Evolutionary conservation across 2,113 vertebrate species (phyloP), one percentile per base, ranked within the genome.

Genomic region (Zootoca vivipara): DNA sequence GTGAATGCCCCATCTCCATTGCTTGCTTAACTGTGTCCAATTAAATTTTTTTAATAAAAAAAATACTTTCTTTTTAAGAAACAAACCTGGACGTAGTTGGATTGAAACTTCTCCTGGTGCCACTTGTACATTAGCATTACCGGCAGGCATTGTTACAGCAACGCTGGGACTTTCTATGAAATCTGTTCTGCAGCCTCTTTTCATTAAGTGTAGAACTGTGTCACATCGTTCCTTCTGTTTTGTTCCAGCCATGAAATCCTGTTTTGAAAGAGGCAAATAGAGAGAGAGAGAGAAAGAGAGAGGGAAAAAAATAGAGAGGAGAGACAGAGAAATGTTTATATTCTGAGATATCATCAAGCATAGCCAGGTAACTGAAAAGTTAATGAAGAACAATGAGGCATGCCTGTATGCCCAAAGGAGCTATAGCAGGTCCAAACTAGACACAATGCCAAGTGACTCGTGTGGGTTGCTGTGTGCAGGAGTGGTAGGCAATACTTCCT

Each of bases 161-260:
- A 97, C 95, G 79, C 94, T 94, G 4, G 97, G 96, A 42, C 96
- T 97, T 96, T 99, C 98, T 92, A 98, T 97, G 75, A 96, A 98
- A 90, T 98, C 97, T 74, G 89, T 91, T 0, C 83, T 94, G 86
- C 99, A 99, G 93, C 98, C 99, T 96, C 96, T 98, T 93, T 94
- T 96, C 90, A 97, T 95, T 95, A 99, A 96, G 94, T 97, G 98
- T 80, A 94, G 96, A 83, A 97, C 94, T 92, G 95, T 96, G 96
- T 99, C 98, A 90, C 99, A 99, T 78, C 98, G 98, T 94, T 96
- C 96, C 89, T 96, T 97, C 33, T 96, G 94, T 89, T 93, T 94
- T 64, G 95, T 91, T n/a, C 96, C 97, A 73, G 97, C 95, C 95
- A 98, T 96, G 94, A 99, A 99, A 95, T 97, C 97, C 98, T 99